These are phyloP conservation scores for Zoroaster sp. DNA, from an alignment of 53 echinoderm and acorn worm genomes.

Conservation along the genomic window DNA sequence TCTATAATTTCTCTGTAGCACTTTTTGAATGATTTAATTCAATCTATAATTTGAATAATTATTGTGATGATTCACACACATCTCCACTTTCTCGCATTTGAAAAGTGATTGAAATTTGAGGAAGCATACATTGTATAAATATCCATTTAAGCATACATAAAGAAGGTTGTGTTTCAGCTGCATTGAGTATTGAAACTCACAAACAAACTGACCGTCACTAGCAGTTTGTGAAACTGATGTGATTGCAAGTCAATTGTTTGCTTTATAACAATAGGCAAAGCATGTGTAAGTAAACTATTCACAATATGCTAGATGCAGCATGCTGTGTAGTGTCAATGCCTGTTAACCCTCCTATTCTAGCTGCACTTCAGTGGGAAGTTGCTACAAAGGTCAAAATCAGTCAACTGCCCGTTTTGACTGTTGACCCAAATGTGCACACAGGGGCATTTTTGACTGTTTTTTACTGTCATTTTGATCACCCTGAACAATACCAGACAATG, in stretches of 20 bases:
- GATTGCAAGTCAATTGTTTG: slow-evolving; percentile 2
- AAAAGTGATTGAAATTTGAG: background rate
- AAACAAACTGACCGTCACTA: slow-evolving; percentile 7
- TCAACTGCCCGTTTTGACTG: too few relatives aligned
- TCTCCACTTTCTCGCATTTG: background rate
- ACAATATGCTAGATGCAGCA: background rate
- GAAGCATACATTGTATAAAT: background rate
- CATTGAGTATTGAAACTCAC: background rate
- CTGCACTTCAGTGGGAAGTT: too few relatives aligned
- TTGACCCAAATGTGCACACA: too few relatives aligned
- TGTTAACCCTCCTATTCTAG: too few relatives aligned
- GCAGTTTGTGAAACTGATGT: slow-evolving; percentile 1
- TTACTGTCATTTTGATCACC: too few relatives aligned
- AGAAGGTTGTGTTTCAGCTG: background rate
- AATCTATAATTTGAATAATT: background rate
- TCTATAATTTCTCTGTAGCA: background rate
- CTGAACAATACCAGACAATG: background rate
- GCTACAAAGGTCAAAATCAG: too few relatives aligned
- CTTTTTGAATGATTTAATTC: background rate
- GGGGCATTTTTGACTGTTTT: too few relatives aligned
- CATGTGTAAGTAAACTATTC: slow-evolving; percentile 11
- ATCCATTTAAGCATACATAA: background rate
- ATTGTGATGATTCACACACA: background rate
- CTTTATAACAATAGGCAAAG: background rate
- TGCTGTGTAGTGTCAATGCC: background rate